A percentile compares a stretch with the other conserved stretches of the same genome.
Evolutionary conservation across 2,888 invertebrate species (phyloP).

Genomic region (Cacoxenus indagator): DNA sequence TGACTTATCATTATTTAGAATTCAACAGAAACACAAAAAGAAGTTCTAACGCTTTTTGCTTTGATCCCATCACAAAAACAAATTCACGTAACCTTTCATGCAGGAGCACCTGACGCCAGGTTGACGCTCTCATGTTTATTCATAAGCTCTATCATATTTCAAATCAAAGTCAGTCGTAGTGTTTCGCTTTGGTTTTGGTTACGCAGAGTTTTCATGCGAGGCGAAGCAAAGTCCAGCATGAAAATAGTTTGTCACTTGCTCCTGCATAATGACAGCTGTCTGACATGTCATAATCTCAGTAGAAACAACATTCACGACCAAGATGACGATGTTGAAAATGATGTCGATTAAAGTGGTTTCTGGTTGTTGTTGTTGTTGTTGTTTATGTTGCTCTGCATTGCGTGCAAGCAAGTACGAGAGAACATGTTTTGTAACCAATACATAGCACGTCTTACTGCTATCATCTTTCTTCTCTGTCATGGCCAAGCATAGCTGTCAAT

Average conservation of each 20-base stretch:
- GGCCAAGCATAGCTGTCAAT: conserved; percentile 7
- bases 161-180: not conserved
- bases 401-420: not conserved
- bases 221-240: too few species aligned
- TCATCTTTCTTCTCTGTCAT: not conserved
- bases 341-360: too few species aligned
- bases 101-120: too few species aligned
- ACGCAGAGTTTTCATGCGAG: too few species aligned
- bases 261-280: conserved; percentile 53
- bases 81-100: too few species aligned
- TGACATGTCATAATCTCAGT: conserved; percentile 49
- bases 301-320: conserved; percentile 20
- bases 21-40: too few species aligned
- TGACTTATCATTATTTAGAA: too few species aligned
- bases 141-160: not conserved
- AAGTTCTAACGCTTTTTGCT: too few species aligned
- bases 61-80: too few species aligned
- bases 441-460: not conserved
- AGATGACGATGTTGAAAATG: conserved; percentile 44
- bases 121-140: not conserved
- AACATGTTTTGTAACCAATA: conserved; percentile 24
- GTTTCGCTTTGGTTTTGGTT: too few species aligned
- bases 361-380: conserved; percentile 44
- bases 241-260: conserved; percentile 42
- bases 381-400: conserved; percentile 41